These are phyloP conservation scores for Potorous gilbertii DNA, from an alignment of 2,797 vertebrate genomes.

Conservation along the genomic window DNA sequence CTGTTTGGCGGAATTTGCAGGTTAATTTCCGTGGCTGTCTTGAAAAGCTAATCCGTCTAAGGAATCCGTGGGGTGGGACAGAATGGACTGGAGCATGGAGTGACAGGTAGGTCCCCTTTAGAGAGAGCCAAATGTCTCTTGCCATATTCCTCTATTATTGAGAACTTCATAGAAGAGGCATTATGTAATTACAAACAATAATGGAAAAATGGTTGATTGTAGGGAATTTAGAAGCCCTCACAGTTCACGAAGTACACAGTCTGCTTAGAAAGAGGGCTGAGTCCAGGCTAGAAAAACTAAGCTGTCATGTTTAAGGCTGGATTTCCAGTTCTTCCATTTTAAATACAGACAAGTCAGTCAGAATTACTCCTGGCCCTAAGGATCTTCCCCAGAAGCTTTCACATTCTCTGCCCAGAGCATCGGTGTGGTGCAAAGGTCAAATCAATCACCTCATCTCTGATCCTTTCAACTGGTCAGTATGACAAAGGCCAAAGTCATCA, in stretches of 20 bases:
- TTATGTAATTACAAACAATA: accelerated
- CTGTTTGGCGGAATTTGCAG: constrained; percentile 79
- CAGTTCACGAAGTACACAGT: constrained; percentile 28
- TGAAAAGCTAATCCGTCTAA: constrained; percentile 91
- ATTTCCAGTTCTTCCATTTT: constrained; percentile 7
- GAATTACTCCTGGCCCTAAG: background rate
- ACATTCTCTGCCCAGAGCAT: background rate
- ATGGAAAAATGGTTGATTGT: background rate
- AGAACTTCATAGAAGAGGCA: accelerated
- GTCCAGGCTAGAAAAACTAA: constrained; percentile 58
- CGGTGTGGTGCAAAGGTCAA: background rate
- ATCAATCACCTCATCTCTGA: background rate
- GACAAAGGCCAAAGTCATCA: constrained; percentile 29
- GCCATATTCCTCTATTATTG: constrained; percentile 30
- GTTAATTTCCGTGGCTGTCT: constrained; percentile 82
- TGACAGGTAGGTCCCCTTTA: constrained; percentile 87
- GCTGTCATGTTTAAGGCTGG: background rate
- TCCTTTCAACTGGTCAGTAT: constrained; percentile 13
- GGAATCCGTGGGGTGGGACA: constrained; percentile 94
- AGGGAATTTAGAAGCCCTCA: background rate
- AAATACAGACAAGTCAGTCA: background rate
- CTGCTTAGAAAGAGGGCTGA: constrained; percentile 25
- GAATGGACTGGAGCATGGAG: constrained; percentile 96
- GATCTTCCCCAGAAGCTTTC: background rate
- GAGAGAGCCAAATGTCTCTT: constrained; percentile 12